phyloP scores from a whole-genome alignment of 1,140 invertebrate genomes.

The Hyles euphorbiae region DNA sequence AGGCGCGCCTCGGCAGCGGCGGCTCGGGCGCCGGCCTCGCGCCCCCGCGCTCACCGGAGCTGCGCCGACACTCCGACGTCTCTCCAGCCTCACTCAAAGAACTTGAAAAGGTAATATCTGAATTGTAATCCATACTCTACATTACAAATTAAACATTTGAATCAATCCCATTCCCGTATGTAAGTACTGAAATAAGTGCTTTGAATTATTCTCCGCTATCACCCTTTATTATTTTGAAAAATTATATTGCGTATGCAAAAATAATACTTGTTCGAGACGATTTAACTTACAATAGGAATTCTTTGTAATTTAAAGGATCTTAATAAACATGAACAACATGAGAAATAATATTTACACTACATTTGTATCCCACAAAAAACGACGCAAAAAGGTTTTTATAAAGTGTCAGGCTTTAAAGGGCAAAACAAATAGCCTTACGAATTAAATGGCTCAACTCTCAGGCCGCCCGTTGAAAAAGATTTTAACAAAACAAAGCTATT shows the following conservation, averaged over 20 bases:
- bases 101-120: conserved; percentile 83
- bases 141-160: background rate
- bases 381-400: too few relatives aligned
- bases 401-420: too few relatives aligned
- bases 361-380: too few relatives aligned
- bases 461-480: too few relatives aligned
- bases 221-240: too few relatives aligned
- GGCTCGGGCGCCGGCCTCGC: conserved; percentile 77
- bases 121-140: background rate
- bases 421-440: too few relatives aligned
- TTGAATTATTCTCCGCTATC: too few relatives aligned
- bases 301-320: background rate
- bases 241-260: background rate
- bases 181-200: background rate
- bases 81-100: conserved; percentile 89
- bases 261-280: background rate
- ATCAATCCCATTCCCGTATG: background rate
- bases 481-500: too few relatives aligned
- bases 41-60: conserved; percentile 85
- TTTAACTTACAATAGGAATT: background rate
- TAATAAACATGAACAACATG: background rate
- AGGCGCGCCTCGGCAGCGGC: conserved; percentile 81
- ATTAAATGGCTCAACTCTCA: too few relatives aligned
- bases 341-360: too few relatives aligned
- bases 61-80: conserved; percentile 87